A percentile compares a stretch with the other conserved stretches of the same genome.
Evolutionary conservation across 2,888 invertebrate genomes (phyloP).

Genomic region (Apotomis capreana): DNA sequence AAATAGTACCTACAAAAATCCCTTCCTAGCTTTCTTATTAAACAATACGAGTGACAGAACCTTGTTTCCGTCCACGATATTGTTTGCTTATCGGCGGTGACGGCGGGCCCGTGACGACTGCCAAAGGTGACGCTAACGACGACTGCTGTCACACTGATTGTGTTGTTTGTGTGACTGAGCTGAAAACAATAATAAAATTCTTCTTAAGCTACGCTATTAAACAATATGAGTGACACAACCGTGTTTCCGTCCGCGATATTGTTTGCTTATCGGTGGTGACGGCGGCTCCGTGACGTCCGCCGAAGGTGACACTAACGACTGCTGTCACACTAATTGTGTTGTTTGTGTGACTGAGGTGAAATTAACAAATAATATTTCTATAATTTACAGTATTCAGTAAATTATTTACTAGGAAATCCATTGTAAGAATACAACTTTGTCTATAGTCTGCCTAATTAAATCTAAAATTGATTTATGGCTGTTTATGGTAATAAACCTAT

Average conservation of each 20-base stretch:
- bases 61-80: slow-evolving; percentile 15
- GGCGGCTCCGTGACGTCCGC: slow-evolving; percentile 10
- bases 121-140: slow-evolving; percentile 17
- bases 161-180: background rate
- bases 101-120: slow-evolving; percentile 11
- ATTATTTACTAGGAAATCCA: too few species aligned
- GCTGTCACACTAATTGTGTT: slow-evolving; percentile 13
- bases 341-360: background rate
- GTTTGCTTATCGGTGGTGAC: slow-evolving; percentile 34
- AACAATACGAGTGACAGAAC: background rate
- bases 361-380: background rate
- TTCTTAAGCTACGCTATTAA: slow-evolving; percentile 1
- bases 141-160: slow-evolving; percentile 5
- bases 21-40: slow-evolving; percentile 13
- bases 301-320: slow-evolving; percentile 18
- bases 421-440: too few species aligned
- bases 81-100: slow-evolving; percentile 34
- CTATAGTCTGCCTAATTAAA: too few species aligned
- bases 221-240: background rate
- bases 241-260: slow-evolving; percentile 7
- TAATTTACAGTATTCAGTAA: too few species aligned
- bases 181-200: background rate
- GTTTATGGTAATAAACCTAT: too few species aligned
- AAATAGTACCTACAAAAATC: background rate
- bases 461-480: too few species aligned